Conservation (phyloP, 2,888 invertebrate species). For the Pollenia labialis region DNA sequence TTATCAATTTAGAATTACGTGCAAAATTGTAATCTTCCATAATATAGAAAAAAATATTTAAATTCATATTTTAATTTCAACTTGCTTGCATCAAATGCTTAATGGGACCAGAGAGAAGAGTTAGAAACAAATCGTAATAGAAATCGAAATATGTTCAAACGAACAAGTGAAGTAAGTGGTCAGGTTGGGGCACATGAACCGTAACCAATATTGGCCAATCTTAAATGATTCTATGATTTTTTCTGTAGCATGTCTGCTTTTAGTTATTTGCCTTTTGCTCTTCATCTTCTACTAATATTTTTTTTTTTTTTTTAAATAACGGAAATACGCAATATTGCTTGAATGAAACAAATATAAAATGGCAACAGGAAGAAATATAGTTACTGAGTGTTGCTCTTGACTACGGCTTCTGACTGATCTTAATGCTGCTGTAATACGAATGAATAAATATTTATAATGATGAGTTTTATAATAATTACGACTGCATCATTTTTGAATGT, state of each 20-base stretch:
- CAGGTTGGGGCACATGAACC: conserved; percentile 79
- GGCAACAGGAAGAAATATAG: conserved; percentile 41
- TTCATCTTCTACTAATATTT: conserved; percentile 41
- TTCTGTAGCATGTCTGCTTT: neutral
- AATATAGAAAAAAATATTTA: conserved; percentile 9
- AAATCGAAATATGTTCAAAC: conserved; percentile 11
- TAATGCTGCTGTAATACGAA: conserved; percentile 36
- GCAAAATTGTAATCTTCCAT: conserved; percentile 29
- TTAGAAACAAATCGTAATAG: conserved; percentile 26
- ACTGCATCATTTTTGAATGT: conserved; percentile 34
- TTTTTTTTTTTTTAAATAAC: conserved; percentile 46
- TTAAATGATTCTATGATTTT: conserved; percentile 65
- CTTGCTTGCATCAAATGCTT: conserved; percentile 17
- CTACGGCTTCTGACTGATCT: conserved; percentile 1
- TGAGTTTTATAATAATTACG: conserved; percentile 47
- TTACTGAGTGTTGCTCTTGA: conserved; percentile 29
- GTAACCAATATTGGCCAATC: conserved; percentile 82
- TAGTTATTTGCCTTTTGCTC: conserved; percentile 9
- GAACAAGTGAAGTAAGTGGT: conserved; percentile 34
- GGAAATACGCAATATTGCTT: conserved; percentile 60
- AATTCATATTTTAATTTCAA: neutral
- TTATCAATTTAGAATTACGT: conserved; percentile 20
- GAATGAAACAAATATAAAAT: conserved; percentile 18
- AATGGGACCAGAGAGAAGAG: conserved; percentile 1
- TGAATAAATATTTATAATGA: conserved; percentile 27